Evolutionary conservation across 2,888 invertebrate genomes (phyloP), one percentile per base, ranked within the genome.

Genomic region (Amblyjoppa fuscipennis): DNA sequence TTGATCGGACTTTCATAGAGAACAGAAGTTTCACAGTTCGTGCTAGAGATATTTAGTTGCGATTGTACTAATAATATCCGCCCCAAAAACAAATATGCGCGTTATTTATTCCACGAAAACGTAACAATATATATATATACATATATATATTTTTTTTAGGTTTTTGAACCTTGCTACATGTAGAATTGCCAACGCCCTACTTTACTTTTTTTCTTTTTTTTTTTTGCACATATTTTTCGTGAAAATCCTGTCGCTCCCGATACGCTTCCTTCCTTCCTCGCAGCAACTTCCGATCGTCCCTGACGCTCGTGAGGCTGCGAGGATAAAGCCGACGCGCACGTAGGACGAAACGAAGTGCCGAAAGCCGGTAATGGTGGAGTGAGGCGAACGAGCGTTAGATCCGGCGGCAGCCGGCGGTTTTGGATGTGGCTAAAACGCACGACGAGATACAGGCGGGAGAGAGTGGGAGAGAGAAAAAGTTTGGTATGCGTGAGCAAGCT

Each of bases 401-500:
- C 56, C 56, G 56, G 56, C 6, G 11, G n/a, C 61, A 69, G 71
- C 56, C 56, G 49, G 56, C 6, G n/a, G 31, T 76, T 66, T 20
- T 51, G 38, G 53, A 76, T 20, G 76, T 81, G 81, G 83, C 70
- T 66, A 77, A 77, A 84, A 73, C 74, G 74, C 78, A 75, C 64
- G 74, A 66, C 51, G 83, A 38, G 20, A 31, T 41, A 51, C 64
- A 78, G 56, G 31, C 31, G 69, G 69, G 41, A 16, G 45, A 76
- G n/a, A 68, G 74, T n/a, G 59, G 20, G 16, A 71, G 68, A 31
- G 71, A 66, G 71, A 64, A 16, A 28, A 45, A 68, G 53, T 89
- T 90, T 87, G 90, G 92, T 91, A 92, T 92, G 92, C 91, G 92
- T 91, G 91, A 90, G 91, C 88, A 88, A 88, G 89, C 89, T 90